These are phyloP conservation scores for Caerostris darwini DNA, from an alignment of 1,140 invertebrate genomes.

Conservation along the genomic window DNA sequence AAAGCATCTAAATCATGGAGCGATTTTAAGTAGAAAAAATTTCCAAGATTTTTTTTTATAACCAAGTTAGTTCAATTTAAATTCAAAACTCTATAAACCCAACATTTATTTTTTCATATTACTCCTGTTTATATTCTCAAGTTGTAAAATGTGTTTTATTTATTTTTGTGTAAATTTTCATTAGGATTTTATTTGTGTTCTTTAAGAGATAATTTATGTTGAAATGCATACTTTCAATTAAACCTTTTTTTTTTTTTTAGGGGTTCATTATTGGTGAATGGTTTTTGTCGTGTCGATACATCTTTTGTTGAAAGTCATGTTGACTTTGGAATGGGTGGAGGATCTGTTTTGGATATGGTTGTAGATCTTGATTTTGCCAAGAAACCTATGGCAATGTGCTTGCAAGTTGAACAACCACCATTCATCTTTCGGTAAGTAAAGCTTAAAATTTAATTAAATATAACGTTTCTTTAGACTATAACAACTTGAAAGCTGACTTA, in stretches of 20 bases:
- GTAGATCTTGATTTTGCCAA: conserved; percentile 91
- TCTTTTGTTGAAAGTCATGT: conserved; percentile 87
- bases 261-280: conserved; percentile 87
- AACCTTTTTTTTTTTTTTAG: conserved; percentile 82
- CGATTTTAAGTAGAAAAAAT: no score
- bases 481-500: no score
- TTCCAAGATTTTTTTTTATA: no score
- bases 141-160: no score
- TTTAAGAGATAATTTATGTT: conserved; percentile 13
- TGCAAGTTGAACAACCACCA: conserved; percentile 89
- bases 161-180: background rate
- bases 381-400: conserved; percentile 88
- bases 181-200: background rate
- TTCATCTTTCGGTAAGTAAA: conserved; percentile 85
- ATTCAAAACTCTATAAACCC: no score
- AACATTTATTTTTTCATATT: no score
- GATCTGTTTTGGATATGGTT: conserved; percentile 88
- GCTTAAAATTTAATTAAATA: no score
- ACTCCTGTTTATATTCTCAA: no score
- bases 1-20: no score
- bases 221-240: conserved; percentile 29
- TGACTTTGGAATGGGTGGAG: conserved; percentile 87
- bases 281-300: conserved; percentile 86
- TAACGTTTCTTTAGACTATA: no score
- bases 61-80: no score